Evolutionary conservation across 1,140 invertebrate genomes (phyloP).

Genomic region (Ridgeia piscesae): DNA sequence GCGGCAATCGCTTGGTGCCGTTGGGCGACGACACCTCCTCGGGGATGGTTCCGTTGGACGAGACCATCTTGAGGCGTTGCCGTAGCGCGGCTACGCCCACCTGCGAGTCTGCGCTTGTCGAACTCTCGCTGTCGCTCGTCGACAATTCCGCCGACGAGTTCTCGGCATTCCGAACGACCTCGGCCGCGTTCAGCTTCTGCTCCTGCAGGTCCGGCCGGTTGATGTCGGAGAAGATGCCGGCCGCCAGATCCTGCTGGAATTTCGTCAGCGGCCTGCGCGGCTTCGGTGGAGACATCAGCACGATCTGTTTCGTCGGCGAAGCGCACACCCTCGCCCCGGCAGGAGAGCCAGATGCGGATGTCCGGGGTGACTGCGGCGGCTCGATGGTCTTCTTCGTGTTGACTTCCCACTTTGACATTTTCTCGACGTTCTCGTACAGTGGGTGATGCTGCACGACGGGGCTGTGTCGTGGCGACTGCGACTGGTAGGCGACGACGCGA

Average conservation of each 20-base stretch:
- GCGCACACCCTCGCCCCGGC: neutral
- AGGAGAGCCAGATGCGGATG: neutral
- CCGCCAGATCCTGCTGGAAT: slow-evolving; percentile 25
- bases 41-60: neutral
- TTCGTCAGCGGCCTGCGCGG: neutral
- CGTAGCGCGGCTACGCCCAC: neutral
- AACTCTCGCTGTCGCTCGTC: slow-evolving; percentile 7
- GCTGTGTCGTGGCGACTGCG: slow-evolving; percentile 77
- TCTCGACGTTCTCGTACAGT: slow-evolving; percentile 14
- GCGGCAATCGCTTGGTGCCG: neutral
- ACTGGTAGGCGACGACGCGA: slow-evolving; percentile 68
- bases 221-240: slow-evolving; percentile 24
- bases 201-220: slow-evolving; percentile 27
- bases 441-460: slow-evolving; percentile 58
- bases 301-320: slow-evolving; percentile 1
- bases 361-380: neutral
- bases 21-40: neutral
- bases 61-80: neutral
- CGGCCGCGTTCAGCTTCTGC: slow-evolving; percentile 18
- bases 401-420: slow-evolving; percentile 9
- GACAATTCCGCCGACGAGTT: neutral
- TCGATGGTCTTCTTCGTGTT: neutral
- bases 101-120: slow-evolving; percentile 7
- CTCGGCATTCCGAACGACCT: slow-evolving; percentile 20
- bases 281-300: neutral